These are phyloP conservation scores for Ennomos fuscantarius DNA, from an alignment of 2,888 invertebrate species.

Conservation along the genomic window DNA sequence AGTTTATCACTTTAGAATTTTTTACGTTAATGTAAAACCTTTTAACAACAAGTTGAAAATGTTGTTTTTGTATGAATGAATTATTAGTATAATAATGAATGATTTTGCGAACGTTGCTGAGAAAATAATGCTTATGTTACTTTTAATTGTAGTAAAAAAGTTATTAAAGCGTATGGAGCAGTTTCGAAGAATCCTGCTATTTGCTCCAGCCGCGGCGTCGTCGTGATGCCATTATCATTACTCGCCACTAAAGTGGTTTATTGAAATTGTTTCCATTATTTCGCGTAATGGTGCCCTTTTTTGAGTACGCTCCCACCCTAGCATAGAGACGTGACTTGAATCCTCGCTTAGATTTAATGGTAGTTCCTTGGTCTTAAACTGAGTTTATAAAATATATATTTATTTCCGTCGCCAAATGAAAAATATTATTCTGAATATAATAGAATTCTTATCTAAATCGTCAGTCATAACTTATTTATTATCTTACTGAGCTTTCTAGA, in stretches of 20 bases:
- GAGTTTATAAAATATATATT: conserved; percentile 5
- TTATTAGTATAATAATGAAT: conserved; percentile 1
- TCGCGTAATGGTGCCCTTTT: conserved; percentile 26
- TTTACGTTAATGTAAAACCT: conserved; percentile 1
- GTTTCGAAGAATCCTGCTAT: conserved; percentile 14
- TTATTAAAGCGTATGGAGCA: conserved; percentile 8
- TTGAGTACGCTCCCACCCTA: conserved; percentile 8
- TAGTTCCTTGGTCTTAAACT: conserved; percentile 7
- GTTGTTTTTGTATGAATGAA: neutral
- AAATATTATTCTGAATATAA: neutral
- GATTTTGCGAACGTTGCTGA: neutral
- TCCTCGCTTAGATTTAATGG: conserved; percentile 10
- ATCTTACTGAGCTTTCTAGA: neutral
- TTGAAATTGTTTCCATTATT: conserved; percentile 37
- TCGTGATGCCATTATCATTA: conserved; percentile 29
- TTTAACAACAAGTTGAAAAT: conserved; percentile 7
- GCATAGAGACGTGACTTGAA: conserved; percentile 22
- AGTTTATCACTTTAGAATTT: conserved; percentile 8
- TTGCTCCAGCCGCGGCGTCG: conserved; percentile 4
- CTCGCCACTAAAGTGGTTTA: conserved; percentile 31
- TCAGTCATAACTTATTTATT: too few relatives aligned
- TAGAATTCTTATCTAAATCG: too few relatives aligned
- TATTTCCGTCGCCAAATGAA: neutral
- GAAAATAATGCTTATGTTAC: neutral
- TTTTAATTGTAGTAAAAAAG: neutral